Conservation (phyloP, 2,113 vertebrate species). For the Hepsetus odoe region DNA sequence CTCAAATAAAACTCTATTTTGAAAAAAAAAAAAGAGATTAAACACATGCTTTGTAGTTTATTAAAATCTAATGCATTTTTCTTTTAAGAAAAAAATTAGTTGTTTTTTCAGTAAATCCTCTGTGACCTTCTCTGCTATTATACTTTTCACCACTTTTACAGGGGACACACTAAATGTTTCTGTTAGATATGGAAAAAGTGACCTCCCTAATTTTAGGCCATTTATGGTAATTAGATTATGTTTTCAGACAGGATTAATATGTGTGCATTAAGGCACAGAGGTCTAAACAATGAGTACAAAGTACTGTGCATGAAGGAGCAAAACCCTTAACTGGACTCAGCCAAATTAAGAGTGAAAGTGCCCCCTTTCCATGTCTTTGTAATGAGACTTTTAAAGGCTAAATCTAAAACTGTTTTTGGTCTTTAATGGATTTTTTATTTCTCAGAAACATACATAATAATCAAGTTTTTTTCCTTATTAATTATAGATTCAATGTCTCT, state of each 20-base stretch:
- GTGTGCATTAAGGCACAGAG: slow-evolving; percentile 88
- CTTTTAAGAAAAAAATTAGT: no score
- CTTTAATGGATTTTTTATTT: slow-evolving; percentile 98
- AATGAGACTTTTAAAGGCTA: slow-evolving; percentile 83
- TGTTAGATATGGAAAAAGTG: slow-evolving; percentile 78
- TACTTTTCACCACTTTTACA: slow-evolving; percentile 46
- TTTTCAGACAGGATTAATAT: slow-evolving; percentile 86
- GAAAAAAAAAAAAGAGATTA: slow-evolving; percentile 17
- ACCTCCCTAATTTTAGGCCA: slow-evolving; percentile 88
- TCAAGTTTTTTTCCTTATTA: slow-evolving; percentile 87
- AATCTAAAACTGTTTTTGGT: slow-evolving; percentile 75
- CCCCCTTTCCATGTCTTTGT: slow-evolving; percentile 71
- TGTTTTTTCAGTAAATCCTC: slow-evolving; percentile 15
- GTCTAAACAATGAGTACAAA: slow-evolving; percentile 81
- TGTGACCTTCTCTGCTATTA: slow-evolving; percentile 41
- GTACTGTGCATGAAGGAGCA: slow-evolving; percentile 81
- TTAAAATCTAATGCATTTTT: slow-evolving; percentile 20
- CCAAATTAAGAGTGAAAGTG: slow-evolving; percentile 85
- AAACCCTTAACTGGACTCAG: slow-evolving; percentile 79
- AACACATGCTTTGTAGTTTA: slow-evolving; percentile 30
- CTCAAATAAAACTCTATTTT: no score
- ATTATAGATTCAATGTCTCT: slow-evolving; percentile 87
- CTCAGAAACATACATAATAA: slow-evolving; percentile 90
- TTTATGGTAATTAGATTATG: slow-evolving; percentile 96
- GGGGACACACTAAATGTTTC: slow-evolving; percentile 62